These are phyloP conservation scores for Ursus arctos DNA, from an alignment of 2,113 vertebrate species.

Conservation along the genomic window DNA sequence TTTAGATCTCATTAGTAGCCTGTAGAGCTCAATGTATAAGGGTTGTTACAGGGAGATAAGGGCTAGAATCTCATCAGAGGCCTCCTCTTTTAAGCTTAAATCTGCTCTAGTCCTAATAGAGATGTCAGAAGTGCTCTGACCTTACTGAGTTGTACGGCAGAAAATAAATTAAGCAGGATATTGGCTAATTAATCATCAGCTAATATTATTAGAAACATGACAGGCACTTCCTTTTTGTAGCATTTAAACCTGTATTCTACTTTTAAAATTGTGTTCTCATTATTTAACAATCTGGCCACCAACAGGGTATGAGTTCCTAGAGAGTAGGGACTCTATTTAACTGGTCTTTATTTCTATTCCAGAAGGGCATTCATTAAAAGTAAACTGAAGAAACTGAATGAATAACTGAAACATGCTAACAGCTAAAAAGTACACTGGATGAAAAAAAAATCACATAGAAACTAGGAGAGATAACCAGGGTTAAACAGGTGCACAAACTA, in stretches of 20 bases:
- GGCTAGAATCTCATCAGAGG: background rate
- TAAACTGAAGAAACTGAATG: constrained; percentile 54
- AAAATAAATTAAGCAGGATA: constrained; percentile 32
- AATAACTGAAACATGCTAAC: constrained; percentile 50
- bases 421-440: background rate
- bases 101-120: background rate
- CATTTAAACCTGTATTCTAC: background rate
- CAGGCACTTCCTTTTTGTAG: background rate
- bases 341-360: background rate
- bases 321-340: background rate
- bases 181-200: constrained; percentile 49
- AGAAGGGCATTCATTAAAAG: constrained; percentile 41
- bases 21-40: background rate
- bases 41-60: background rate
- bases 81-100: background rate
- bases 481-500: background rate
- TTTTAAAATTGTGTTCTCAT: background rate
- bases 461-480: background rate
- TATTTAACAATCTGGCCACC: background rate
- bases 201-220: background rate
- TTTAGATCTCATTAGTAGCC: constrained; percentile 47
- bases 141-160: background rate
- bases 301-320: background rate
- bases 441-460: background rate
- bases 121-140: background rate